Evolutionary conservation across 2,888 invertebrate genomes (phyloP).

Genomic region (Drosophila conformis): DNA sequence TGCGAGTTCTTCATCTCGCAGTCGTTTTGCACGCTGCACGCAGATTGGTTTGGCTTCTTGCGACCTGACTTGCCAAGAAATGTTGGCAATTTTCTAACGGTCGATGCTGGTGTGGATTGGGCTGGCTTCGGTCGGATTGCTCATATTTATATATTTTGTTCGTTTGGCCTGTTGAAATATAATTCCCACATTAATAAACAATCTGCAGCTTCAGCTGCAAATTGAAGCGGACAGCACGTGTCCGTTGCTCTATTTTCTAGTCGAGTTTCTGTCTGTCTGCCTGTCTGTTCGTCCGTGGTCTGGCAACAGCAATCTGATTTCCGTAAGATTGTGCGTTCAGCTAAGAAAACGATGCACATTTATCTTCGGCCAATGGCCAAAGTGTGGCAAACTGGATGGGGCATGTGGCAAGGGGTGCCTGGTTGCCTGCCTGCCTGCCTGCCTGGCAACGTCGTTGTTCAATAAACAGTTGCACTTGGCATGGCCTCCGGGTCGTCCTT

Average conservation of each 20-base stretch:
- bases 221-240: slow-evolving; percentile 42
- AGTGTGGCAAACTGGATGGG: slow-evolving; percentile 5
- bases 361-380: slow-evolving; percentile 41
- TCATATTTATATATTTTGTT: slow-evolving; percentile 43
- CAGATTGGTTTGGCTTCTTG: slow-evolving; percentile 22
- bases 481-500: slow-evolving; percentile 34
- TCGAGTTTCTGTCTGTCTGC: not conserved
- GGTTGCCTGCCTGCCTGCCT: not conserved
- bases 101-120: not conserved
- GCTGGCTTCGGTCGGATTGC: not conserved
- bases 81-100: slow-evolving; percentile 35
- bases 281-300: slow-evolving; percentile 3
- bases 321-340: slow-evolving; percentile 74
- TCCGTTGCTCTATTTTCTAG: slow-evolving; percentile 19
- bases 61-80: slow-evolving; percentile 53
- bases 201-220: slow-evolving; percentile 50
- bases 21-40: slow-evolving; percentile 50
- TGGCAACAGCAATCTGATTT: slow-evolving; percentile 67
- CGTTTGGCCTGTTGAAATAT: slow-evolving; percentile 48
- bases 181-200: slow-evolving; percentile 73
- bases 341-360: slow-evolving; percentile 78
- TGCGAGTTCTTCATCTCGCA: slow-evolving; percentile 24
- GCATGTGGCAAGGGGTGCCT: not conserved
- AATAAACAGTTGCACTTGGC: slow-evolving; percentile 68
- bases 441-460: slow-evolving; percentile 58